A percentile compares a stretch with the other conserved stretches of the same genome.
Conservation (phyloP, 2,113 vertebrate species). For the Petromus typicus region DNA sequence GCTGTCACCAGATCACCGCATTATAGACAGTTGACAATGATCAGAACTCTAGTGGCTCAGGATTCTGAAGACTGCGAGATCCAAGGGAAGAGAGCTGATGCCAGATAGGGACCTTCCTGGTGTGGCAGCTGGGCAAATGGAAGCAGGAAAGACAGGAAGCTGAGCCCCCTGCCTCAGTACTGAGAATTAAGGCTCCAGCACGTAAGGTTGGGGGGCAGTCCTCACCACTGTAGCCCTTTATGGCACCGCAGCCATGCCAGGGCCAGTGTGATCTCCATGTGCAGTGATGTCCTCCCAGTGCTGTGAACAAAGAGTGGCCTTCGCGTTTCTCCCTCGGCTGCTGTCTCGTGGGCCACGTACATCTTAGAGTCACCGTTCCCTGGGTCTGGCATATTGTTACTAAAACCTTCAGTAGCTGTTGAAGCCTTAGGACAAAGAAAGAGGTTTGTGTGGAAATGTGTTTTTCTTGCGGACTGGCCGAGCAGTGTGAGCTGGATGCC, state of each 20-base stretch:
- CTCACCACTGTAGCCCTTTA: not conserved
- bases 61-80: not conserved
- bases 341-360: not conserved
- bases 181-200: not conserved
- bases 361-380: not conserved
- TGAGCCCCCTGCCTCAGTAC: not conserved
- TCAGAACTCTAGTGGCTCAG: not conserved
- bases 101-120: not conserved
- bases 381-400: not conserved
- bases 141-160: not conserved
- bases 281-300: not conserved
- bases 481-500: not conserved
- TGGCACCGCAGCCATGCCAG: not conserved
- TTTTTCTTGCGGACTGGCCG: not conserved
- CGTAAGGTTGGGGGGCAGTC: no score
- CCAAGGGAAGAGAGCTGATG: not conserved
- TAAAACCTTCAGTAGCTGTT: not conserved
- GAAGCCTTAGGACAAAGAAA: not conserved
- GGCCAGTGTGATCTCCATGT: not conserved
- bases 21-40: not conserved
- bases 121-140: not conserved
- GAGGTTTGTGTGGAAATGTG: conserved; percentile 9
- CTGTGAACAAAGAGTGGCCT: not conserved
- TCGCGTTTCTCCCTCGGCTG: not conserved
- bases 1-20: no score